Evolutionary conservation across 1,140 invertebrate genomes (phyloP).

Genomic region (Sesamia nonagrioides): DNA sequence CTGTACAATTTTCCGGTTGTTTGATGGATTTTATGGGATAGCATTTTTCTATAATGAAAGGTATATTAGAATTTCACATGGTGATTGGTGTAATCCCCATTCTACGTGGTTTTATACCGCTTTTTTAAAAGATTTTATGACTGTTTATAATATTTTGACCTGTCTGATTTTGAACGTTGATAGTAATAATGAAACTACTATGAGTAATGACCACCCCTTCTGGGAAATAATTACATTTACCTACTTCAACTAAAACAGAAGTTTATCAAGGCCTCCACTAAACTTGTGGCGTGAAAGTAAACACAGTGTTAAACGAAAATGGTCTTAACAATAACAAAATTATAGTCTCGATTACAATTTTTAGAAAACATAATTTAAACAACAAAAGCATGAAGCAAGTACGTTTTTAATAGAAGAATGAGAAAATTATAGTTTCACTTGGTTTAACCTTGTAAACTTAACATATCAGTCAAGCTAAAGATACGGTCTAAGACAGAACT

Average conservation of each 20-base stretch:
- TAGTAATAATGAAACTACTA: background rate
- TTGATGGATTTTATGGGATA: background rate
- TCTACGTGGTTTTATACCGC: background rate
- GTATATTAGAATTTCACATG: background rate
- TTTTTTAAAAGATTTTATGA: background rate
- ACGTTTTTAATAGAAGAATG: too few species aligned
- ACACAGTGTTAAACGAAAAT: background rate
- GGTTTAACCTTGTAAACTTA: background rate
- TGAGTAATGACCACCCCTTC: constrained; percentile 15
- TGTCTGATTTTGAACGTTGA: background rate
- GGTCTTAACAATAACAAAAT: background rate
- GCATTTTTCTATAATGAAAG: background rate
- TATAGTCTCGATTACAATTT: too few species aligned
- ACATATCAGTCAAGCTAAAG: background rate
- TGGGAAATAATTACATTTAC: background rate
- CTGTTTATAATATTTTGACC: background rate
- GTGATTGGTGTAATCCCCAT: background rate
- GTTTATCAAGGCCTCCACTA: background rate
- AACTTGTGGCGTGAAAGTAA: background rate
- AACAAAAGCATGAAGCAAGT: too few species aligned
- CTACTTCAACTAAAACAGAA: background rate
- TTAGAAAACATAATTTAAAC: too few species aligned
- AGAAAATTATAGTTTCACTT: background rate
- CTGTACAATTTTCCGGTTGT: too few species aligned
- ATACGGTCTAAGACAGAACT: background rate